Evolutionary conservation across 1,140 invertebrate genomes (phyloP).

Genomic region (Cydia fagiglandana): DNA sequence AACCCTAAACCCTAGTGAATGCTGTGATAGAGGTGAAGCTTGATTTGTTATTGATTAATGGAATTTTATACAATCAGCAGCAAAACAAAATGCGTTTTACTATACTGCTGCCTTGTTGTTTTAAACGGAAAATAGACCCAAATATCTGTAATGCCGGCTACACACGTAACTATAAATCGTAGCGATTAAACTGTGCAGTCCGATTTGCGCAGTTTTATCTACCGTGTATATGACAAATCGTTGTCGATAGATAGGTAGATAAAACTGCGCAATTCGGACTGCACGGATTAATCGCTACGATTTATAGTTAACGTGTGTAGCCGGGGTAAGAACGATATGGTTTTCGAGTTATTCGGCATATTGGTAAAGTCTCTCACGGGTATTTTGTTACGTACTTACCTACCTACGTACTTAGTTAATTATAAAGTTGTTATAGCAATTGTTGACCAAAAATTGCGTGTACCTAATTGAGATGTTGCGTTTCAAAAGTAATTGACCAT

Average conservation of each 20-base stretch:
- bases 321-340: not conserved
- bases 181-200: too few species aligned
- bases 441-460: conserved; percentile 23
- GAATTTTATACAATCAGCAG: not conserved
- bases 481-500: not conserved
- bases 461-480: not conserved
- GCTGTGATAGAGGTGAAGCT: not conserved
- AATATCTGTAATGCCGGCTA: too few species aligned
- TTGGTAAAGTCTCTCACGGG: conserved; percentile 20
- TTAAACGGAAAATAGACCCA: not conserved
- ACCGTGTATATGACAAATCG: too few species aligned
- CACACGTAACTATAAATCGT: too few species aligned
- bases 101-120: not conserved
- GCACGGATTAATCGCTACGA: too few species aligned
- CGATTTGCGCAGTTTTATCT: too few species aligned
- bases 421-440: conserved; percentile 30
- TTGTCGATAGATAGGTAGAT: too few species aligned
- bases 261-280: too few species aligned
- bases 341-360: not conserved
- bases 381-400: not conserved
- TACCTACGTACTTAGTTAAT: conserved; percentile 6
- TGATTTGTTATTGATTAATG: not conserved
- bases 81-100: not conserved
- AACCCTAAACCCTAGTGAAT: not conserved
- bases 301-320: too few species aligned